Evolutionary conservation across 2,888 invertebrate species (phyloP), one percentile per base, ranked within the genome.

Genomic region (Dasypogon diadema): DNA sequence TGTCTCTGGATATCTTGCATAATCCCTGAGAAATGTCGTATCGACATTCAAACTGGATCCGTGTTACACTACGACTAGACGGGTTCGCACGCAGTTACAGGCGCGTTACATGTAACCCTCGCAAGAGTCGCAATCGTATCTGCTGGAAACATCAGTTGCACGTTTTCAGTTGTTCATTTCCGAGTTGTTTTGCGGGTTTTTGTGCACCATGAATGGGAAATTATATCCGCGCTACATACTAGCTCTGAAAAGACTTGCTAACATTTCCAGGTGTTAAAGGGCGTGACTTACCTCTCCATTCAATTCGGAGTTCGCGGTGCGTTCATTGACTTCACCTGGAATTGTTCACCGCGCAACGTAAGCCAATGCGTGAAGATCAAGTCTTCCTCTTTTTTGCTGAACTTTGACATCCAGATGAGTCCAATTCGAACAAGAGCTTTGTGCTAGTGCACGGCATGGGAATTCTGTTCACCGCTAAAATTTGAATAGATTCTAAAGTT

Each of bases 281-380:
- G 70, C 70, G 70, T 70, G 70, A 54, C 70, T 54, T 54, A 54
- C 70, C 16, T 26, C 34, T 70, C 70, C 54, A 54, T 70, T 70
- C 70, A 70, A 70, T 70, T 54, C 18, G 30, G 21, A 34, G 70
- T 70, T 54, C n/a, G 21, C 6, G 10, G 6, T 34, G 70, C 70
- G 70, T 70, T 51, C 70, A 54, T 16, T 68, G 68, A 70, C 70
- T 54, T 54, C n/a, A n/a, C 10, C 5, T 6, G 34, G 54, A 30
- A 54, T 51, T 34, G 30, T 30, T 30, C n/a, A 51, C n/a, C 12
- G 2, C 4, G 12, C 12, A n/a, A 10, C 16, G 16, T 51, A 16
- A 30, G 26, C 12, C 16, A 10, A 18, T 68, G 68, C 68, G 68
- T 68, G 68, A 51, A 51, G 21, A 68, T 30, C 48, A 51, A 18